Evolutionary conservation across 2,797 vertebrate genomes (phyloP), one percentile per base, ranked within the genome.

Genomic region (Heliangelus exortis): DNA sequence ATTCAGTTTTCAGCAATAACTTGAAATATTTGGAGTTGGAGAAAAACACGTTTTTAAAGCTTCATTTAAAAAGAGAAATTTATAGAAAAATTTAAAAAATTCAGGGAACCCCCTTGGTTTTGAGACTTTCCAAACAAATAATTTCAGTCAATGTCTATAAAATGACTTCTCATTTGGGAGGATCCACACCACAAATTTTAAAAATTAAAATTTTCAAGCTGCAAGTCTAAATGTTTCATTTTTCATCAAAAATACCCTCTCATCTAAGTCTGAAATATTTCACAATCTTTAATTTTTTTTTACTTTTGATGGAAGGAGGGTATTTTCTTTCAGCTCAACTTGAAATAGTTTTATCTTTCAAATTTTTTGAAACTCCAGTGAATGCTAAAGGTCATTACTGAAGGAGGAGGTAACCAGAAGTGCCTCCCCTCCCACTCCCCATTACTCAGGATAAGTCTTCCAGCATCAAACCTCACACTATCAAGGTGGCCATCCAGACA

Each of bases 381-480:
- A 71, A 50, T n/a, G 19, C 58, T 78, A 28, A 73, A 69, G 28
- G 47, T 23, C 19, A 16, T 73, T 84, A 17, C 16, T 69, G 39
- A 81, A 88, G 18, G 7, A 47, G 15, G 12, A 41, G 19, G 15
- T 33, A 73, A 29, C 10, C 17, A 43, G 34, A 14, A 90, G 4
- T 22, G 4, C 31, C 28, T 67, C 39, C 21, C 16, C 21, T 82
- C 16, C 72, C 6, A 0, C 26, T 80, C 31, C n/a, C 36, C 31
- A 41, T 91, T 89, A 47, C 69, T 47, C 47, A 54, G 79, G 57
- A 89, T 92, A 94, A 83, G 45, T 47, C 45, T 94, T 93, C 91
- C 89, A 93, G 54, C 57, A 72, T 31, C 15, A 59, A 58, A 62
- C 17, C n/a, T 80, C 73, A 68, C 36, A 23, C 16, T 22, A 15